These are phyloP conservation scores for Cancer borealis DNA, from an alignment of 2,888 invertebrate species.

Conservation along the genomic window DNA sequence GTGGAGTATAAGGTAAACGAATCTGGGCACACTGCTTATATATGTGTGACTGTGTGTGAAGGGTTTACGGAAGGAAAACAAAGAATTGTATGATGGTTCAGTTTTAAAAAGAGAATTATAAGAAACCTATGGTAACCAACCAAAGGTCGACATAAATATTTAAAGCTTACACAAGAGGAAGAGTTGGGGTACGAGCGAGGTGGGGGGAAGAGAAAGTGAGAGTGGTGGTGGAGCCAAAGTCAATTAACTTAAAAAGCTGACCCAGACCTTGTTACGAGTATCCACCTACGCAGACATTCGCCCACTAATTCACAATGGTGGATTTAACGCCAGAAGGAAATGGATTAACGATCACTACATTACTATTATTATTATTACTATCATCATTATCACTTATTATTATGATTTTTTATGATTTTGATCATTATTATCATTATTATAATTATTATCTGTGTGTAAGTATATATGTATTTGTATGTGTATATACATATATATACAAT, in stretches of 20 bases:
- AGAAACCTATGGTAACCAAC: background rate
- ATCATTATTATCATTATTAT: background rate
- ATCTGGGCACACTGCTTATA: background rate
- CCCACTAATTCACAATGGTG: background rate
- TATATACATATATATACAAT: conserved; percentile 42
- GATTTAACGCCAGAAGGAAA: background rate
- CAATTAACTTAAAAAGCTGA: background rate
- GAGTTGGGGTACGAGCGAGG: background rate
- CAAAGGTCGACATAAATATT: background rate
- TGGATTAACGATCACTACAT: background rate
- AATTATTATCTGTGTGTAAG: background rate
- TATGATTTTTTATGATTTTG: background rate
- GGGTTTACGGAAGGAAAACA: background rate
- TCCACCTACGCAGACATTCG: background rate
- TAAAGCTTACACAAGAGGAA: background rate
- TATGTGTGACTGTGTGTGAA: background rate
- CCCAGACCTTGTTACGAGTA: background rate
- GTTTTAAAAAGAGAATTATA: background rate
- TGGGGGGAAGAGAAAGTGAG: conserved; percentile 21
- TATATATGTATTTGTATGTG: background rate
- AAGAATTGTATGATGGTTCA: background rate
- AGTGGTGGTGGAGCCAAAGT: background rate
- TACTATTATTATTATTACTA: background rate
- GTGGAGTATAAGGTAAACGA: background rate
- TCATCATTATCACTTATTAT: background rate